These are phyloP conservation scores for Lottia gigantea DNA, from an alignment of 2,888 invertebrate genomes.

Conservation along the genomic window DNA sequence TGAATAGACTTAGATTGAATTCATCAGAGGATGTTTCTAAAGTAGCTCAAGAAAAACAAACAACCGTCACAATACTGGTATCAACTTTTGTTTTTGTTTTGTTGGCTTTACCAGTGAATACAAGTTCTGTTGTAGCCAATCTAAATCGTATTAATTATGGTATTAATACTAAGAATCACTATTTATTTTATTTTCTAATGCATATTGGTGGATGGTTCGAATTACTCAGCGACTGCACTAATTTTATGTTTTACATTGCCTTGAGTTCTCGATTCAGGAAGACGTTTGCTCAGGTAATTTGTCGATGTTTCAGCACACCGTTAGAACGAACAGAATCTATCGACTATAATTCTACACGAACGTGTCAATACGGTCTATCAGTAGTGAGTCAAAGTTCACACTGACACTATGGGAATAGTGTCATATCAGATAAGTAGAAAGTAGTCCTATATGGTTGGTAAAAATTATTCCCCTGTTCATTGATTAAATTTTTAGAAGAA, in stretches of 20 bases:
- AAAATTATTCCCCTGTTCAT: too few relatives aligned
- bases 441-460: too few relatives aligned
- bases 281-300: background rate
- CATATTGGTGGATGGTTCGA: conserved; percentile 12
- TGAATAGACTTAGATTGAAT: background rate
- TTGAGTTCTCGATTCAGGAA: conserved; percentile 1
- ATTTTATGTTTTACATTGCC: conserved; percentile 10
- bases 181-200: conserved; percentile 13
- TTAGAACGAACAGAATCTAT: too few relatives aligned
- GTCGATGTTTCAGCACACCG: too few relatives aligned
- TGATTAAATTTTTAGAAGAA: too few relatives aligned
- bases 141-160: conserved; percentile 7
- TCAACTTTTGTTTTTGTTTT: conserved; percentile 17
- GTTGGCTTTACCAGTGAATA: conserved; percentile 10
- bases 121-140: conserved; percentile 4
- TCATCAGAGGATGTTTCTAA: background rate
- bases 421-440: too few relatives aligned
- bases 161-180: conserved; percentile 2
- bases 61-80: conserved; percentile 14
- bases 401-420: too few relatives aligned
- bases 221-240: conserved; percentile 1
- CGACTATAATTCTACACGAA: too few relatives aligned
- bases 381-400: too few relatives aligned
- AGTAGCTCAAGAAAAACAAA: conserved; percentile 10
- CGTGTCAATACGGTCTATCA: too few relatives aligned